Conservation (phyloP, 23 tunicate species). For the Ascidia mentula region DNA sequence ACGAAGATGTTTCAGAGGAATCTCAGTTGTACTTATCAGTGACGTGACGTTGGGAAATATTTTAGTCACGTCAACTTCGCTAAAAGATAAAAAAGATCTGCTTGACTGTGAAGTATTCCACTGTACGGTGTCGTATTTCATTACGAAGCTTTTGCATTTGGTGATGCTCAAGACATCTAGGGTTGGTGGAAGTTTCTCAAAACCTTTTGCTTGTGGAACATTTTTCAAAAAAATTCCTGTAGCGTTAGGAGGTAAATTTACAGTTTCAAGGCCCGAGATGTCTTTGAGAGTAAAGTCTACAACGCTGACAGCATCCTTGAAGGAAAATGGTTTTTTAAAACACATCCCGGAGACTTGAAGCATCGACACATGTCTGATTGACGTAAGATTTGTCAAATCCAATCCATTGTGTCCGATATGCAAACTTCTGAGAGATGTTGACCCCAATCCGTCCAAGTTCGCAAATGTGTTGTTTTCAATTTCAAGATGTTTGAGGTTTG, state of each 20-base stretch:
- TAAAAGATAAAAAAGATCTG: no score
- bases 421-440: not conserved
- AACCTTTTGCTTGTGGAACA: not conserved
- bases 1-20: no score
- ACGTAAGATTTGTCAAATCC: not conserved
- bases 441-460: not conserved
- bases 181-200: not conserved
- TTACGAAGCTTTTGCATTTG: not conserved
- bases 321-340: no score
- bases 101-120: not conserved
- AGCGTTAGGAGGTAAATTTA: not conserved
- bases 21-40: no score
- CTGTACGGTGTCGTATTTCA: not conserved
- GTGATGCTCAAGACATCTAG: not conserved
- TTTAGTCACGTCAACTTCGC: no score
- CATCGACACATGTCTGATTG: no score
- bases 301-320: no score
- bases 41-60: no score
- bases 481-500: not conserved
- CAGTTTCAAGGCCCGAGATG: not conserved
- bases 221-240: not conserved
- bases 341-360: no score
- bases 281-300: not conserved
- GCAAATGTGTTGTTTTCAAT: not conserved
- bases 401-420: not conserved